Percentiles rank a stretch among this genome's conserved stretches.
Evolutionary conservation across 2,113 vertebrate species (phyloP).

Genomic region (Ochotona curzoniae): DNA sequence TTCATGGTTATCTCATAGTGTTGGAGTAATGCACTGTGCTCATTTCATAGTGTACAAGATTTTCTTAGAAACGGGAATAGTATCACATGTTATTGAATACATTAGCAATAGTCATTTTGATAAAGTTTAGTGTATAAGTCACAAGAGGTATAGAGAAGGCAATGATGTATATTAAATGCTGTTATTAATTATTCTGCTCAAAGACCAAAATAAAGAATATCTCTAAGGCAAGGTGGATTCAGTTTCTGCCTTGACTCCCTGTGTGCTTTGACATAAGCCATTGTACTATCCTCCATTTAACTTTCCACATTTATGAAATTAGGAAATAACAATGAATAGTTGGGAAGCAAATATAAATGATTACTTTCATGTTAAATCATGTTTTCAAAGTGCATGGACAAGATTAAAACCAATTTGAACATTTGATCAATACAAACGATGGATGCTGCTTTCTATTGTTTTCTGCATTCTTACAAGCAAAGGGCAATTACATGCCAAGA

Average conservation of each 20-base stretch:
- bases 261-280: not conserved
- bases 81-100: conserved; percentile 12
- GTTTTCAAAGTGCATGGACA: conserved; percentile 48
- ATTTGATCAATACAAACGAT: conserved; percentile 66
- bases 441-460: conserved; percentile 61
- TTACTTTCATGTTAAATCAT: conserved; percentile 59
- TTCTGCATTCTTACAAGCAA: conserved; percentile 62
- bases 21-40: not conserved
- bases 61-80: conserved; percentile 36
- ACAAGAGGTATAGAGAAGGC: conserved; percentile 35
- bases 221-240: not conserved
- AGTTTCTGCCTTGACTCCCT: conserved; percentile 13
- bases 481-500: conserved; percentile 63
- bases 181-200: conserved; percentile 46
- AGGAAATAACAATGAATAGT: conserved; percentile 51
- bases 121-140: not conserved
- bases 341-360: conserved; percentile 60
- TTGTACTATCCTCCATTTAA: conserved; percentile 34
- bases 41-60: conserved; percentile 39
- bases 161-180: not conserved
- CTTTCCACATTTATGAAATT: conserved; percentile 53
- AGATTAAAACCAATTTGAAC: conserved; percentile 70
- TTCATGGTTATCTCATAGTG: not conserved
- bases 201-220: conserved; percentile 34
- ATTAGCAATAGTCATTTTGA: conserved; percentile 23